Conservation (phyloP, 30 jellyfish, hydroid and myxozoan species). For the Morbakka virulenta region DNA sequence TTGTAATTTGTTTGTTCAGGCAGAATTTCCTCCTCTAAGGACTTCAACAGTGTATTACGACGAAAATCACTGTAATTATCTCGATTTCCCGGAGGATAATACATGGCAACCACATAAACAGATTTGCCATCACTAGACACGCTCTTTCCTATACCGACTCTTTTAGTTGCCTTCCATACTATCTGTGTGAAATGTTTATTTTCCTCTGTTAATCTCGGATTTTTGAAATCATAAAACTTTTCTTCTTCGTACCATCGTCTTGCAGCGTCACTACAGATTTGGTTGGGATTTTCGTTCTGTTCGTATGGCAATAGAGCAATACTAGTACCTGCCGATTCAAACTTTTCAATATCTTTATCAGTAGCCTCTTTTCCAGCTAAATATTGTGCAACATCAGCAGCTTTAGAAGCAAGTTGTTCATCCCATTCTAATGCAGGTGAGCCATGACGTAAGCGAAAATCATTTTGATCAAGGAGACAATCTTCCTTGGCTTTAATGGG, state of each 20-base stretch:
- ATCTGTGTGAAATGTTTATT: conserved; percentile 81
- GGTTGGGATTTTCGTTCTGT: conserved; percentile 27
- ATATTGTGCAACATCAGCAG: conserved; percentile 53
- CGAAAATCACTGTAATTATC: conserved; percentile 55
- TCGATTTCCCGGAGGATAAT: conserved; percentile 84
- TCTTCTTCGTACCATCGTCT: conserved; percentile 86
- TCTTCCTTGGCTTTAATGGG: conserved; percentile 37
- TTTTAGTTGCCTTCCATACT: conserved; percentile 79
- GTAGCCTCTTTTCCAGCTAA: conserved; percentile 57
- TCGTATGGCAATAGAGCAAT: conserved; percentile 41
- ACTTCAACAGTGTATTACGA: conserved; percentile 57
- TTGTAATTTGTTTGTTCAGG: too few species aligned
- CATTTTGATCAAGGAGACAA: conserved; percentile 67
- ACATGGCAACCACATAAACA: conserved; percentile 73
- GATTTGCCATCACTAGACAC: conserved; percentile 14
- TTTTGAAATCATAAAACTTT: conserved; percentile 53
- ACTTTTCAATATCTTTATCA: conserved; percentile 14
- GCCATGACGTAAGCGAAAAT: conserved; percentile 74
- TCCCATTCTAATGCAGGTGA: conserved; percentile 65
- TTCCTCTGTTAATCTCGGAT: conserved; percentile 56
- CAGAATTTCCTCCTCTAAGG: too few species aligned
- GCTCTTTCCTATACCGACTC: conserved; percentile 71
- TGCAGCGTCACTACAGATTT: conserved; percentile 60
- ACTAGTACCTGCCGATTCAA: conserved; percentile 74
- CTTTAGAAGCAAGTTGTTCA: conserved; percentile 55